phyloP scores from a whole-genome alignment of 2,888 invertebrate species.

The Boloria selene region DNA sequence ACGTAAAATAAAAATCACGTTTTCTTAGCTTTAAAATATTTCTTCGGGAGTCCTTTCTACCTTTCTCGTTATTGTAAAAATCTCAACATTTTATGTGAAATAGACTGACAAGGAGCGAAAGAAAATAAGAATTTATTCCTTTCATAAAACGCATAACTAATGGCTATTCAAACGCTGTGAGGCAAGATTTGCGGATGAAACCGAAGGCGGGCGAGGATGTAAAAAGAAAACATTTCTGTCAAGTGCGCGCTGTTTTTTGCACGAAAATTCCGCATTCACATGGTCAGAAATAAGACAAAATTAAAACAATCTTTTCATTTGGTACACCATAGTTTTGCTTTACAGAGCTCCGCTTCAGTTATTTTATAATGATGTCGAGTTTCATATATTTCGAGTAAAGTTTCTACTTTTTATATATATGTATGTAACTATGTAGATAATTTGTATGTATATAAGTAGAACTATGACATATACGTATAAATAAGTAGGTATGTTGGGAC shows the following conservation, averaged over 20 bases:
- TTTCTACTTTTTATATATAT: neutral
- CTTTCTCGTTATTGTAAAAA: constrained; percentile 34
- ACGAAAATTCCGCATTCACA: constrained; percentile 28
- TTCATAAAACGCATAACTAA: constrained; percentile 44
- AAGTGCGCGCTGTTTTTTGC: constrained; percentile 33
- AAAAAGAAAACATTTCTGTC: constrained; percentile 36
- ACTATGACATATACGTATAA: no score
- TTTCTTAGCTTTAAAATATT: constrained; percentile 28
- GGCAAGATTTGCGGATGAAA: constrained; percentile 41
- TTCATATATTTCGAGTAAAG: neutral
- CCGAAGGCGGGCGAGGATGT: constrained; percentile 40
- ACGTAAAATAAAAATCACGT: constrained; percentile 20
- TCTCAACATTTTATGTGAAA: constrained; percentile 38
- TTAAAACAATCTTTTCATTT: constrained; percentile 18
- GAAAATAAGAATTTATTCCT: constrained; percentile 44
- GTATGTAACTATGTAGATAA: neutral
- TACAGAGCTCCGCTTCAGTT: neutral
- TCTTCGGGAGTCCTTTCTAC: constrained; percentile 18
- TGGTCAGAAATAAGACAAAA: constrained; percentile 16
- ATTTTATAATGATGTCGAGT: constrained; percentile 9
- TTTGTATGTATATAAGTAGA: neutral
- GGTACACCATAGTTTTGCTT: neutral
- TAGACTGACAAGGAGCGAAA: constrained; percentile 41
- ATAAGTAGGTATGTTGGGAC: no score
- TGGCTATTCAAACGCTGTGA: constrained; percentile 43